These are phyloP conservation scores for Tragelaphus scriptus DNA, from an alignment of 2,113 vertebrate genomes.

Conservation along the genomic window DNA sequence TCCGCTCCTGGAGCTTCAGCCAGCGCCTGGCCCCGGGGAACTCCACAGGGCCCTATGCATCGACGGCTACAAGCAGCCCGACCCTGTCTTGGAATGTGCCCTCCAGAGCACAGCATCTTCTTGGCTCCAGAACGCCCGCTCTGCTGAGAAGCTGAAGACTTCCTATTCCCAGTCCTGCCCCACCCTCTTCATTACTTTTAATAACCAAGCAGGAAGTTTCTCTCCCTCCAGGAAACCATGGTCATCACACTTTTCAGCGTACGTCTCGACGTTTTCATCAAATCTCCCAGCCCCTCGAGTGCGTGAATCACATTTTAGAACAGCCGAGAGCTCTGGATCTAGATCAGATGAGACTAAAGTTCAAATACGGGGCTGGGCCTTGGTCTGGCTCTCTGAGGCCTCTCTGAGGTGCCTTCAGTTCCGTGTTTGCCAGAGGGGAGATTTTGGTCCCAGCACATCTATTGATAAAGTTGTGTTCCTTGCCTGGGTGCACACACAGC, in stretches of 20 bases:
- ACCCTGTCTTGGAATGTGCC: background rate
- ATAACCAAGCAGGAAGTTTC: background rate
- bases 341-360: background rate
- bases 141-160: conserved; percentile 30
- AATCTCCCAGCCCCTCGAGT: background rate
- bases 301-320: background rate
- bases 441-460: background rate
- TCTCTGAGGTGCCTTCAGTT: background rate
- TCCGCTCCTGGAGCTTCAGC: background rate
- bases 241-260: background rate
- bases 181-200: background rate
- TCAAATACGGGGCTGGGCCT: background rate
- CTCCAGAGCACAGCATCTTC: background rate
- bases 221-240: background rate
- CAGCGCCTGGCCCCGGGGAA: accelerated
- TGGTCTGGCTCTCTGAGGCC: background rate
- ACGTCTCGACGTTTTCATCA: background rate
- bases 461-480: background rate
- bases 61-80: background rate
- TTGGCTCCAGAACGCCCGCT: background rate
- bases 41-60: background rate
- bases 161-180: background rate
- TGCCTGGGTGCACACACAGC: background rate
- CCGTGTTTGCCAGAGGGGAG: background rate
- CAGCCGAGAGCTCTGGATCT: background rate